phyloP scores from a whole-genome alignment of 2,113 vertebrate genomes.

The Chaetodon trifascialis region DNA sequence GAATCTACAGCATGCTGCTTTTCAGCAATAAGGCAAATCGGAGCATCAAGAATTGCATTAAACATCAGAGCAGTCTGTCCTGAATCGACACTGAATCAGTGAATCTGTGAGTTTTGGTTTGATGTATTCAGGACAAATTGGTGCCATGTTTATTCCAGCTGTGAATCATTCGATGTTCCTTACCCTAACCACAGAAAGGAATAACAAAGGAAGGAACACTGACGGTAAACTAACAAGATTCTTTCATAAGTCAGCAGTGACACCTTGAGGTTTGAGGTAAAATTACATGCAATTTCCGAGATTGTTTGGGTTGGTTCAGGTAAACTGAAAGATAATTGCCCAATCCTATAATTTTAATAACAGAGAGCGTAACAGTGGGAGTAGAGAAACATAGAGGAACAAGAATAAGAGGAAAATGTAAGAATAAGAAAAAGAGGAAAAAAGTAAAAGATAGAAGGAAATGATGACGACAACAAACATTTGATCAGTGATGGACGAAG shows the following conservation, averaged over 20 bases:
- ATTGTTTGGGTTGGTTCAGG: not conserved
- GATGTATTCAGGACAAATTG: constrained; percentile 18
- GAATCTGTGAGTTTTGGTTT: not conserved
- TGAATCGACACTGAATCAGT: not conserved
- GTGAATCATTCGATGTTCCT: constrained; percentile 29
- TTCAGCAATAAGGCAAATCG: constrained; percentile 14
- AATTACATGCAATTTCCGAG: constrained; percentile 7
- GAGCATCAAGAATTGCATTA: constrained; percentile 15
- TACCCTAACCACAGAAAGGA: not conserved
- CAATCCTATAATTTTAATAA: not conserved
- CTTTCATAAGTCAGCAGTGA: constrained; percentile 68
- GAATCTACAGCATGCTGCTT: not conserved
- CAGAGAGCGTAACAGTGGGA: not conserved
- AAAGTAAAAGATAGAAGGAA: not conserved
- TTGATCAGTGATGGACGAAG: not conserved
- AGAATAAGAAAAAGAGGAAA: not conserved
- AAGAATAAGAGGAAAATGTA: not conserved
- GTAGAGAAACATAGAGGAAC: not conserved
- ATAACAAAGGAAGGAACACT: constrained; percentile 23
- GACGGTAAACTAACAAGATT: not conserved
- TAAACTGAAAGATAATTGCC: not conserved
- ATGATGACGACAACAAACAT: not conserved
- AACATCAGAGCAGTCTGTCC: not conserved
- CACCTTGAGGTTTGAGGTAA: constrained; percentile 53
- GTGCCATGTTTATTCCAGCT: constrained; percentile 17